These are phyloP conservation scores for Meganola albula DNA, from an alignment of 2,888 invertebrate genomes.

Conservation along the genomic window DNA sequence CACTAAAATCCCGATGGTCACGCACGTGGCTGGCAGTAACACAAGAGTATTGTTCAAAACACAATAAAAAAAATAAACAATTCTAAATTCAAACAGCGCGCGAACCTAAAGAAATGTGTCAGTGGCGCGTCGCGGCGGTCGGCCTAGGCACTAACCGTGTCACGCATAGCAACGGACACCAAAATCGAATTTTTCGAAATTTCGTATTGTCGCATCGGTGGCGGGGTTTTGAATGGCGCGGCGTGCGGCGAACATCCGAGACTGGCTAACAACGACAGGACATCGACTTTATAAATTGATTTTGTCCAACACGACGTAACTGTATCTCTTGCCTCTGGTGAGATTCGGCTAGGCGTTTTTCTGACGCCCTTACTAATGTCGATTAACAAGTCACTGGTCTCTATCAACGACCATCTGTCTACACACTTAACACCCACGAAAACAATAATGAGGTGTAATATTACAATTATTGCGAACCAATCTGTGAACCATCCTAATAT, in stretches of 20 bases:
- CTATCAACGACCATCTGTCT: no score
- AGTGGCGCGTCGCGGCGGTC: slow-evolving; percentile 69
- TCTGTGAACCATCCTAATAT: no score
- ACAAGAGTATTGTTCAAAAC: slow-evolving; percentile 45
- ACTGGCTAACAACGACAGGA: slow-evolving; percentile 66
- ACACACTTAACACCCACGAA: no score
- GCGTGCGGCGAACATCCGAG: slow-evolving; percentile 52
- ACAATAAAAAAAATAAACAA: slow-evolving; percentile 56
- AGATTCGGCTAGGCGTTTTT: slow-evolving; percentile 33
- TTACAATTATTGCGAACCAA: no score
- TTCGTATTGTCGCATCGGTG: slow-evolving; percentile 54
- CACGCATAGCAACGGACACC: slow-evolving; percentile 52
- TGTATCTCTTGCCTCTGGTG: slow-evolving; percentile 42
- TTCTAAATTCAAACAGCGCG: slow-evolving; percentile 74
- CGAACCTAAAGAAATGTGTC: slow-evolving; percentile 72
- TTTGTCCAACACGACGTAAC: slow-evolving; percentile 65
- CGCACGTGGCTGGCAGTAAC: slow-evolving; percentile 46
- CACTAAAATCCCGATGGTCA: slow-evolving; percentile 38
- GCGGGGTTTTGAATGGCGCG: slow-evolving; percentile 64
- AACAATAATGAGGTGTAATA: no score
- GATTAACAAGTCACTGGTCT: no score
- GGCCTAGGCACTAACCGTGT: slow-evolving; percentile 66
- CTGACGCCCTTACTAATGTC: slow-evolving; percentile 23
- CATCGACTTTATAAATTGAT: slow-evolving; percentile 75
- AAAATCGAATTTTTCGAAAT: slow-evolving; percentile 56